phyloP scores from a whole-genome alignment of 2,888 invertebrate genomes.

The Netelia inedita region DNA sequence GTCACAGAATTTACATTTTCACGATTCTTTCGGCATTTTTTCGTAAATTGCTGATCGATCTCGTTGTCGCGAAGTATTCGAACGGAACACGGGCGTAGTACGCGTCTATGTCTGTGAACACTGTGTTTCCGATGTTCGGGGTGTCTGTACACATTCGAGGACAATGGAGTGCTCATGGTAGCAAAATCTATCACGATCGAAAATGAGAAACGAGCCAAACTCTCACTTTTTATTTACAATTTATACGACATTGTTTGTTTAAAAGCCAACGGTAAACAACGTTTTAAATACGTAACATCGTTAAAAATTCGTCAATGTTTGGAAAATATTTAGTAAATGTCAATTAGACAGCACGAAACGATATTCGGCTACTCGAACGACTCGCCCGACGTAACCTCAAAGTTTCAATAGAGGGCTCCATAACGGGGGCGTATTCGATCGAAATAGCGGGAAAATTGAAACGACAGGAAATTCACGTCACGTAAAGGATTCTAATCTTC shows the following conservation, averaged over 20 bases:
- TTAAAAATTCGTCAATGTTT: not conserved
- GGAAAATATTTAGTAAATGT: conserved; percentile 21
- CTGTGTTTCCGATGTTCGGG: conserved; percentile 56
- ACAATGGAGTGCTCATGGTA: conserved; percentile 50
- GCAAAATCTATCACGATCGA: not conserved
- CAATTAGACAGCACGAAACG: conserved; percentile 8
- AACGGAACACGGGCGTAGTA: conserved; percentile 79
- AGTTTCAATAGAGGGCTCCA: conserved; percentile 21
- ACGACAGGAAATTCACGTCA: not conserved
- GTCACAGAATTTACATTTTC: conserved; percentile 70
- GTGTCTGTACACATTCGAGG: conserved; percentile 38
- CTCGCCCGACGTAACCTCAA: conserved; percentile 58
- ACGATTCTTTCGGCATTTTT: conserved; percentile 76
- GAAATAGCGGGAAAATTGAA: conserved; percentile 58
- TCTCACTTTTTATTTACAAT: conserved; percentile 32
- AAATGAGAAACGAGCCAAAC: not conserved
- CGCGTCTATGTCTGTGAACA: conserved; percentile 67
- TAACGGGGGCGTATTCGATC: conserved; percentile 33
- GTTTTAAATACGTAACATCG: not conserved
- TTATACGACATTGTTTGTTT: not conserved
- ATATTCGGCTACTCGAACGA: conserved; percentile 42
- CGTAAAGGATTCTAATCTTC: not conserved
- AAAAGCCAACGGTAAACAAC: not conserved
- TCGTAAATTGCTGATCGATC: conserved; percentile 79
- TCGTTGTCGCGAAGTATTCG: conserved; percentile 80